These are phyloP conservation scores for Spisula subtruncata DNA, from an alignment of 2,888 invertebrate species.

Conservation along the genomic window DNA sequence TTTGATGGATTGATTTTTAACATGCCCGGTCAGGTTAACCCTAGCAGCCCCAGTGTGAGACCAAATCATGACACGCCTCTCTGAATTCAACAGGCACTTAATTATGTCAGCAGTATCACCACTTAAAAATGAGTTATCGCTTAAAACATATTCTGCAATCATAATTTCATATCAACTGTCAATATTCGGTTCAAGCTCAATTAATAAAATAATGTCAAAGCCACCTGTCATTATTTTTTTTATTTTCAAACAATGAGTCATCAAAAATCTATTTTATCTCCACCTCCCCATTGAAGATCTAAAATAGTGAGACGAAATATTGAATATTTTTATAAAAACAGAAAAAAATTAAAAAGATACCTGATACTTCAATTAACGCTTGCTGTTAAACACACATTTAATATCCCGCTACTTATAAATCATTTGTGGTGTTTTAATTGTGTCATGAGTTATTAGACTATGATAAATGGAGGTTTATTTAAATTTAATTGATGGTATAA, in stretches of 20 bases:
- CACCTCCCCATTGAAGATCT: neutral
- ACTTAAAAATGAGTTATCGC: no score
- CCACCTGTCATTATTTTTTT: conserved; percentile 1
- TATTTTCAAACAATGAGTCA: conserved; percentile 16
- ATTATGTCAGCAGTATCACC: no score
- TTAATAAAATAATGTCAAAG: conserved; percentile 1
- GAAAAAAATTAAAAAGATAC: neutral
- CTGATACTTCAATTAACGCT: conserved; percentile 6
- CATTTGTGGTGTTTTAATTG: neutral
- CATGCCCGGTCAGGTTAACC: no score
- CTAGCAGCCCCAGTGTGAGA: no score
- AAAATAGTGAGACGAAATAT: neutral
- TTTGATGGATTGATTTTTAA: no score
- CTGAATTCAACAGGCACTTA: no score
- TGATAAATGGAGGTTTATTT: no score
- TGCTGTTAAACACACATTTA: neutral
- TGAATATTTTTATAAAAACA: neutral
- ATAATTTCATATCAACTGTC: neutral
- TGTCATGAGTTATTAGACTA: no score
- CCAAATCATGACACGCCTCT: no score
- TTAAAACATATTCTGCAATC: neutral
- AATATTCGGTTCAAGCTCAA: neutral
- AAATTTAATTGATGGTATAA: no score
- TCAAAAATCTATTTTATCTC: neutral
- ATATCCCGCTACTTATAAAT: neutral